Evolutionary conservation across 2,113 vertebrate species (phyloP).

Genomic region (Phoenicopterus ruber): DNA sequence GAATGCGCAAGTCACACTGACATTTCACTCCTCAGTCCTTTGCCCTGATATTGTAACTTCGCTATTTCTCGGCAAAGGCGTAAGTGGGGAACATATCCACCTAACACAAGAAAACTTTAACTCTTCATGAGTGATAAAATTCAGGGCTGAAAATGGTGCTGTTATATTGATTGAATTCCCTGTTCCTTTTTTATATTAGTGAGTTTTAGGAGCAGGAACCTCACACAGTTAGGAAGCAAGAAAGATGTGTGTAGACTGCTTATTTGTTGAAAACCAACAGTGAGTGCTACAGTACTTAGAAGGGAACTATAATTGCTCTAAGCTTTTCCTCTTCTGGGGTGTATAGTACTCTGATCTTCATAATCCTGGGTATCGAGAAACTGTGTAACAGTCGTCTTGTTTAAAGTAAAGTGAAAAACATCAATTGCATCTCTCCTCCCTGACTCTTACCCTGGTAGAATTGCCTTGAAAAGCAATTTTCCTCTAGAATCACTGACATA

Average conservation of each 20-base stretch:
- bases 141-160: neutral
- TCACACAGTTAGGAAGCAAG: neutral
- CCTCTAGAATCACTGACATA: neutral
- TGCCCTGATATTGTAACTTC: slow-evolving; percentile 4
- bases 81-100: neutral
- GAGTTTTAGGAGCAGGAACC: neutral
- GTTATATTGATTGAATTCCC: neutral
- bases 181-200: neutral
- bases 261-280: slow-evolving; percentile 61
- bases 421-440: slow-evolving; percentile 53
- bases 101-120: slow-evolving; percentile 10
- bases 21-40: slow-evolving; percentile 50
- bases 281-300: slow-evolving; percentile 42
- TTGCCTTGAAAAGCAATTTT: slow-evolving; percentile 21
- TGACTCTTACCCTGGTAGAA: slow-evolving; percentile 5
- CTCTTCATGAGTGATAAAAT: neutral
- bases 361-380: slow-evolving; percentile 62
- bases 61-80: neutral
- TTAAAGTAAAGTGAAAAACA: slow-evolving; percentile 64
- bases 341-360: slow-evolving; percentile 61
- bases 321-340: slow-evolving; percentile 61
- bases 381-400: slow-evolving; percentile 57
- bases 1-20: slow-evolving; percentile 54
- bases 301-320: slow-evolving; percentile 67
- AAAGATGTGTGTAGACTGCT: slow-evolving; percentile 39